These are phyloP conservation scores for Drosophila borborema DNA, from an alignment of 2,888 invertebrate species.

Conservation along the genomic window DNA sequence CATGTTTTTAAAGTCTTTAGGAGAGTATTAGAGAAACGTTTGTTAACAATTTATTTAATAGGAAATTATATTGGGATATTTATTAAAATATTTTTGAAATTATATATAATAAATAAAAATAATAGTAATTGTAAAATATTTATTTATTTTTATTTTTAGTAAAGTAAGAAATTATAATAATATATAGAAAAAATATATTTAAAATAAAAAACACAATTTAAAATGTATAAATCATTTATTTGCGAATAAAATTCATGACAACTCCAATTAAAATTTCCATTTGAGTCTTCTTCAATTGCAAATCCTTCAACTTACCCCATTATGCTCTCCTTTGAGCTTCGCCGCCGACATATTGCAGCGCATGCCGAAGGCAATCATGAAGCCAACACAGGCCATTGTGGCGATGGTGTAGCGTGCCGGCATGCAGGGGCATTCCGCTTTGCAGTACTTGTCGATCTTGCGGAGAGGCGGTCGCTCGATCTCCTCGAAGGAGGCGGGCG, in stretches of 20 bases:
- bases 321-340: slow-evolving; percentile 91
- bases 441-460: slow-evolving; percentile 94
- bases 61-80: background rate
- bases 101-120: too few relatives aligned
- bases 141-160: too few relatives aligned
- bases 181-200: background rate
- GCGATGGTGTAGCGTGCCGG: slow-evolving; percentile 94
- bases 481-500: slow-evolving; percentile 92
- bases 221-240: background rate
- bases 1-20: background rate
- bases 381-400: slow-evolving; percentile 93
- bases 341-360: slow-evolving; percentile 99
- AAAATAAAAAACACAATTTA: background rate
- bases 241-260: background rate
- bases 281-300: background rate
- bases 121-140: too few relatives aligned
- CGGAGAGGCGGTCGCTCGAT: slow-evolving; percentile 94
- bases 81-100: background rate
- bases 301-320: slow-evolving; percentile 86
- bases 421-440: slow-evolving; percentile 94
- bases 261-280: background rate
- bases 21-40: background rate
- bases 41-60: background rate
- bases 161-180: background rate
- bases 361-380: slow-evolving; percentile 98